phyloP scores from a whole-genome alignment of 2,888 invertebrate species.

The Serrognathus titanus region DNA sequence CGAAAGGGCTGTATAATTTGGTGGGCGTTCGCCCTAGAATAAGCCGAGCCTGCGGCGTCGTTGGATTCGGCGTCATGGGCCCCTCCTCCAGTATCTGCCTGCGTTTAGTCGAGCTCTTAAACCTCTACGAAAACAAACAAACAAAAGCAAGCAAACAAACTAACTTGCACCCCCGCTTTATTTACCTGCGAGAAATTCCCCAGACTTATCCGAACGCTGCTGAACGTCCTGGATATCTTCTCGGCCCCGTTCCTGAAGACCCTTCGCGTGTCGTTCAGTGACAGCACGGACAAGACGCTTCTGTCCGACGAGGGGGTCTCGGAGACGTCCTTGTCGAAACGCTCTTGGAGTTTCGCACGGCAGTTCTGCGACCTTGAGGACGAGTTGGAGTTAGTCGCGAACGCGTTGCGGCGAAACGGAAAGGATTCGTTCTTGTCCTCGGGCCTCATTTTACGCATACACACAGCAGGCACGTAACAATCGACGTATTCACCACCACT shows the following conservation, averaged over 20 bases:
- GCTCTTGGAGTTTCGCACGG: constrained; percentile 41
- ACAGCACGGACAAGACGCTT: constrained; percentile 46
- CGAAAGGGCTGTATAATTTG: constrained; percentile 72
- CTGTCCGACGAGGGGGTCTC: constrained; percentile 29
- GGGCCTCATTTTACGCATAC: constrained; percentile 24
- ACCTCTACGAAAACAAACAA: constrained; percentile 45
- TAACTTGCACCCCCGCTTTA: neutral
- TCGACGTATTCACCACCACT: neutral
- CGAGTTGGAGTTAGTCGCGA: constrained; percentile 30
- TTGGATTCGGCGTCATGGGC: constrained; percentile 50
- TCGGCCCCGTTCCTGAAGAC: constrained; percentile 65
- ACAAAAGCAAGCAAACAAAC: neutral
- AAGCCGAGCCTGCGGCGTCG: constrained; percentile 51
- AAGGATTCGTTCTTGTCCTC: constrained; percentile 34
- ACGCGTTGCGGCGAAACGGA: constrained; percentile 36
- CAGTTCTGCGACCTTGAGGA: constrained; percentile 34
- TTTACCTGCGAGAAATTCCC: constrained; percentile 66
- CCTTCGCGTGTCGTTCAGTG: constrained; percentile 61
- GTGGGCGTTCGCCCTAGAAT: constrained; percentile 66
- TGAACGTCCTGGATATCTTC: constrained; percentile 64
- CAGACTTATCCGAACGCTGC: constrained; percentile 62
- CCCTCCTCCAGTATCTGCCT: constrained; percentile 55
- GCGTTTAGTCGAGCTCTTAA: constrained; percentile 54
- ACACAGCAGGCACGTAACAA: neutral
- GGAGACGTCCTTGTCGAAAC: constrained; percentile 34